Evolutionary conservation across 2,113 vertebrate genomes (phyloP), one percentile per base, ranked within the genome.

Genomic region (Cisticola juncidis): DNA sequence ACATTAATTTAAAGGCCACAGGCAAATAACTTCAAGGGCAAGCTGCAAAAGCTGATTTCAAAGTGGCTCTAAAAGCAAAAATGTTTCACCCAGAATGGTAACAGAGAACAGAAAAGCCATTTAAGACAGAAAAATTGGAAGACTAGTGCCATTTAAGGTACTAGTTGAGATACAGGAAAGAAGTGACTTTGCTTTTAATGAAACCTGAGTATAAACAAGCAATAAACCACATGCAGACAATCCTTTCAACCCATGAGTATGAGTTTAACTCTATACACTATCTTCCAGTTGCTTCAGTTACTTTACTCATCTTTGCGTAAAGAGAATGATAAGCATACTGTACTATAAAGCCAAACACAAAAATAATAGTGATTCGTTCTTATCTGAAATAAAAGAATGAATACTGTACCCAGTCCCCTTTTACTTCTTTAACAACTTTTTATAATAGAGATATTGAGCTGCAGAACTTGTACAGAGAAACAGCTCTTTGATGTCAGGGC

Each of bases 1-100:
- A 82, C 79, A 90, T 86, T 92, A 88, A 96, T 81, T 95, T 85
- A 90, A 93, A 95, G 85, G 68, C 74, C 85, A 92, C 3, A 87
- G 56, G 28, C 20, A 94, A 44, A 38, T 54, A 87, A 88, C 68
- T 91, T 88, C 77, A 89, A 94, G 77, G 56, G 60, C 62, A 91
- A 94, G 81, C 66, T 87, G 61, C 31, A 94, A 94, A 86, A 90
- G 68, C 71, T 58, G 62, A 73, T 66, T 92, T 91, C 33, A 13
- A 57, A 94, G 28, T 47, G 28, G 26, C 13, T 86, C 8, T 66
- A 74, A 81, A 19, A 92, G 38, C n/a, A 71, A 7, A 88, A 86
- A 21, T 35, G 7, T 62, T 88, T 90, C 80, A 62, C 10, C 36
- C 25, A 86, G 76, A 90, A 38, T 47, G 14, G 57, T 69, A 86